These are phyloP conservation scores for Bostrychus sinensis DNA, from an alignment of 2,113 vertebrate species.

Conservation along the genomic window DNA sequence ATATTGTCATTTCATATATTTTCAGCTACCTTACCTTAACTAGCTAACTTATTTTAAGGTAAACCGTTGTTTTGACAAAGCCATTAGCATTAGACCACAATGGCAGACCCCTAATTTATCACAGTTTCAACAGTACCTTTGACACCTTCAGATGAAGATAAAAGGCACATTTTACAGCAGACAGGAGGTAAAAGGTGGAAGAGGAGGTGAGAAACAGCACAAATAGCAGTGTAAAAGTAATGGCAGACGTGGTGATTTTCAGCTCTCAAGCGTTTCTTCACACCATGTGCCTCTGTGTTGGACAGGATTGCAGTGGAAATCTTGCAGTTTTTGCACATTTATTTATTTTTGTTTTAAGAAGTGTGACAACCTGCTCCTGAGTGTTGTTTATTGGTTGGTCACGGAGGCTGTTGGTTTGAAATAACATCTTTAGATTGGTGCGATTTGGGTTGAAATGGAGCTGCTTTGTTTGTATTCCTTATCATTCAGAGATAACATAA, in stretches of 20 bases:
- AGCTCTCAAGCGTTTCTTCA: slow-evolving; percentile 30
- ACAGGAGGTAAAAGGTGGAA: slow-evolving; percentile 29
- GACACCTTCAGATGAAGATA: slow-evolving; percentile 41
- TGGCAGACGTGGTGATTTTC: slow-evolving; percentile 17
- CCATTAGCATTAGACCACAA: slow-evolving; percentile 22
- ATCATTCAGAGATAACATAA: background rate
- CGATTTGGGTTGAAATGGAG: background rate
- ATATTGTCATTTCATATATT: no score
- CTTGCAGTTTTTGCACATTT: background rate
- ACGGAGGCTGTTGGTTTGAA: background rate
- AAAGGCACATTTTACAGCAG: slow-evolving; percentile 31
- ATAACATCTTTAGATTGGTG: background rate
- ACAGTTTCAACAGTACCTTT: slow-evolving; percentile 24
- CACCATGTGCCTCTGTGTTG: slow-evolving; percentile 17
- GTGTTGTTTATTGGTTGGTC: background rate
- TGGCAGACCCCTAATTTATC: slow-evolving; percentile 38
- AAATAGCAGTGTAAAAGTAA: slow-evolving; percentile 3
- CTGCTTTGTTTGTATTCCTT: background rate
- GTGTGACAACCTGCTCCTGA: background rate
- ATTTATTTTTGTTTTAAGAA: slow-evolving; percentile 8
- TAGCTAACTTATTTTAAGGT: background rate
- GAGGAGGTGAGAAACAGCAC: slow-evolving; percentile 42
- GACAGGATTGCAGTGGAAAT: background rate
- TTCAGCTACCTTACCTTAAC: background rate
- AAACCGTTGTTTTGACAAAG: background rate